phyloP scores from a whole-genome alignment of 2,888 invertebrate genomes.

The Panzeria rudis region DNA sequence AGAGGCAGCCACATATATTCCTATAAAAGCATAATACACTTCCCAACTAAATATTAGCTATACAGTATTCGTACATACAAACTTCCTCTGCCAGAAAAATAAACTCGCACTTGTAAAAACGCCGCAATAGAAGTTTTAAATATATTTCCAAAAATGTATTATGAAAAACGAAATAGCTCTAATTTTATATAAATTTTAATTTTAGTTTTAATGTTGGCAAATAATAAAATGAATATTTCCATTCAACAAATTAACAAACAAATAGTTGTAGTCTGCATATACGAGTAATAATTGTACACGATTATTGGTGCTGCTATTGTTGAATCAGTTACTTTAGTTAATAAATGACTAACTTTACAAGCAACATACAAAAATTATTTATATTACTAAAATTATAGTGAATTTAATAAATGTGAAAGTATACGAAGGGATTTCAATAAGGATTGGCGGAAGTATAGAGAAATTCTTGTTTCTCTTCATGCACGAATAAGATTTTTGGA shows the following conservation, averaged over 20 bases:
- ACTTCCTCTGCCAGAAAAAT: too few relatives aligned
- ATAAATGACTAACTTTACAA: conserved; percentile 1
- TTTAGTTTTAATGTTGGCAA: conserved; percentile 52
- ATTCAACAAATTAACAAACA: conserved; percentile 54
- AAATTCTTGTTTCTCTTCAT: too few relatives aligned
- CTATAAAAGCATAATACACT: too few relatives aligned
- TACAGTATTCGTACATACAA: too few relatives aligned
- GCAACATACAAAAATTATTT: neutral
- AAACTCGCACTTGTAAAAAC: too few relatives aligned
- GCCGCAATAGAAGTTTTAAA: neutral
- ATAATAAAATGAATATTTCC: conserved; percentile 49
- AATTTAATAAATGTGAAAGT: neutral
- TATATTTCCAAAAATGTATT: neutral
- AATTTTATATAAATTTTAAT: conserved; percentile 54
- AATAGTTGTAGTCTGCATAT: conserved; percentile 10
- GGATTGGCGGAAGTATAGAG: too few relatives aligned
- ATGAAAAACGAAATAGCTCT: conserved; percentile 21
- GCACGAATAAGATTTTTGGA: too few relatives aligned
- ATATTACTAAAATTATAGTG: conserved; percentile 21
- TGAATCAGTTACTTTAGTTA: conserved; percentile 30
- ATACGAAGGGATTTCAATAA: neutral
- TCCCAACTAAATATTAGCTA: too few relatives aligned
- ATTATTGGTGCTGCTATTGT: neutral
- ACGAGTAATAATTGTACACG: neutral
- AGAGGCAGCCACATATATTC: too few relatives aligned